Evolutionary conservation across 2,797 vertebrate species (phyloP).

Genomic region (Selene dorsalis): DNA sequence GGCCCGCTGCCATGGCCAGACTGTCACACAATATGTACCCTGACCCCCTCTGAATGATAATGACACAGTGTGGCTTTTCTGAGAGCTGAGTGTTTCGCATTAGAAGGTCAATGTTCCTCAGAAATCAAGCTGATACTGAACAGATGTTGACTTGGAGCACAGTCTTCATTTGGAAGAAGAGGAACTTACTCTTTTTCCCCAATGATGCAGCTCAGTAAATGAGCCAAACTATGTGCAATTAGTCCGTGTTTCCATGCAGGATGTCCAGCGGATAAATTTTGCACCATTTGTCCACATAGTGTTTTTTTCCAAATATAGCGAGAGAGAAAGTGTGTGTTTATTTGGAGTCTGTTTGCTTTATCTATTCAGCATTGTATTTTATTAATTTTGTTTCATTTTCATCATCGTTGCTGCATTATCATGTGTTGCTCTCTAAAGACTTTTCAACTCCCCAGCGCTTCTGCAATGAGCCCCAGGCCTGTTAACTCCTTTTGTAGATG

Average conservation of each 20-base stretch:
- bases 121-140: constrained; percentile 72
- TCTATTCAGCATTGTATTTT: not conserved
- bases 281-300: constrained; percentile 30
- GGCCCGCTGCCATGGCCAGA: constrained; percentile 44
- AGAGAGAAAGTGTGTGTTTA: not conserved
- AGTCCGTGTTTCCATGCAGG: constrained; percentile 51
- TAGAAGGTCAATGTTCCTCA: constrained; percentile 61
- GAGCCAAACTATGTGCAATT: constrained; percentile 45
- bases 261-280: constrained; percentile 39
- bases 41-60: constrained; percentile 67
- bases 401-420: not conserved
- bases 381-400: constrained; percentile 10
- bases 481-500: not conserved
- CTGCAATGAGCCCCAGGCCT: not conserved
- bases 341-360: not conserved
- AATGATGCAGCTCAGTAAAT: constrained; percentile 45
- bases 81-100: constrained; percentile 67
- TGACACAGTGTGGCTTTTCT: constrained; percentile 49
- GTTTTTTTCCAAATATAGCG: not conserved
- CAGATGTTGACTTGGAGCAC: constrained; percentile 78
- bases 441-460: not conserved
- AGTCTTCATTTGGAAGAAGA: constrained; percentile 53
- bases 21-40: constrained; percentile 61
- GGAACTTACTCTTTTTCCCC: constrained; percentile 42
- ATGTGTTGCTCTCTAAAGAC: not conserved